These are phyloP conservation scores for Poecilia latipinna DNA, from an alignment of 2,113 vertebrate genomes.

Conservation along the genomic window DNA sequence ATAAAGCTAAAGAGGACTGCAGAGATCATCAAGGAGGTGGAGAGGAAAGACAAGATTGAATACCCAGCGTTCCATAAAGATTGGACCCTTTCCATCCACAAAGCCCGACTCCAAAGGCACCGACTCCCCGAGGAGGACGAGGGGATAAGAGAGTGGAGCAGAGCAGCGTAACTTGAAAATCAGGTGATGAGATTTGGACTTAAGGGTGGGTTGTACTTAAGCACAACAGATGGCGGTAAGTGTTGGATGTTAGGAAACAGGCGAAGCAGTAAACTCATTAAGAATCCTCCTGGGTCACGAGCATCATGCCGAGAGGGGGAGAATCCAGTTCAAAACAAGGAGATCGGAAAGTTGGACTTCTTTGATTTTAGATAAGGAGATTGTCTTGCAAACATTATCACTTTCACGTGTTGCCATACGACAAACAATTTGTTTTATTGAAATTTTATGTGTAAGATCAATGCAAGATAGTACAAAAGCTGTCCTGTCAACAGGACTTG, in stretches of 20 bases:
- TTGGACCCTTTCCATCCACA: constrained; percentile 49
- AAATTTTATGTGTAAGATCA: neutral
- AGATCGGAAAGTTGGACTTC: constrained; percentile 1
- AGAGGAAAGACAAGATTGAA: constrained; percentile 51
- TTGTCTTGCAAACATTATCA: neutral
- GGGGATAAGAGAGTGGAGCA: constrained; percentile 42
- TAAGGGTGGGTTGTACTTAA: constrained; percentile 35
- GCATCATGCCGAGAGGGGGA: constrained; percentile 43
- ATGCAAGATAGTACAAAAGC: neutral
- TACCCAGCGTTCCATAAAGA: constrained; percentile 37
- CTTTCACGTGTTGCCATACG: neutral
- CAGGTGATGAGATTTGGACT: constrained; percentile 42
- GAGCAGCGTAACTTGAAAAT: constrained; percentile 21
- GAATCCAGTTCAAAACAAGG: constrained; percentile 20
- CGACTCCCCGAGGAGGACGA: constrained; percentile 48
- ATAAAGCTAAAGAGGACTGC: constrained; percentile 46
- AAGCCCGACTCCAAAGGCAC: constrained; percentile 30
- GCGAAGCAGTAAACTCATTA: constrained; percentile 68
- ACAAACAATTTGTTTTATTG: neutral
- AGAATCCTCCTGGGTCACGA: constrained; percentile 59
- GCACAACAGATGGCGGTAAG: constrained; percentile 66
- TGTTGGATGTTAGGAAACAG: constrained; percentile 63
- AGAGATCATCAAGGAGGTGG: constrained; percentile 31
- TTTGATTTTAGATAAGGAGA: neutral
- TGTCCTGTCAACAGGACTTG: too few relatives aligned